These are phyloP conservation scores for Melanotaenia parkinsoni DNA, from an alignment of 2,797 vertebrate species.

Conservation along the genomic window DNA sequence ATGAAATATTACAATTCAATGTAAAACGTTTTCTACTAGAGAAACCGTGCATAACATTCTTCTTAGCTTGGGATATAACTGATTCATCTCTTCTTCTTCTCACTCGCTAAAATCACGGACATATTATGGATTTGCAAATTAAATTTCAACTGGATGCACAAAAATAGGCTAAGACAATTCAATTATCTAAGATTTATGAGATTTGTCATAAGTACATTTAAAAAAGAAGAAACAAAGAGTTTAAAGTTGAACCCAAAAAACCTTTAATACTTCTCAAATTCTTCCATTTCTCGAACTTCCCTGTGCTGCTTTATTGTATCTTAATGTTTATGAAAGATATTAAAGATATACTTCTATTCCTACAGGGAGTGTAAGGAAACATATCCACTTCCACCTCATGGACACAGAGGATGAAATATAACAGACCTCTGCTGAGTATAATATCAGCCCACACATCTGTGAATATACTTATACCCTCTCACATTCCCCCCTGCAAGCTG, in stretches of 20 bases:
- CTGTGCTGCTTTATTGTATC: conserved; percentile 14
- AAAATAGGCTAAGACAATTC: background rate
- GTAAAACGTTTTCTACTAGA: background rate
- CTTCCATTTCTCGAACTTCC: conserved; percentile 29
- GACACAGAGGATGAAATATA: conserved; percentile 20
- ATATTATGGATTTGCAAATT: background rate
- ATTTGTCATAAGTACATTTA: conserved; percentile 17
- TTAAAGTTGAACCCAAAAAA: background rate
- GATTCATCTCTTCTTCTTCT: background rate
- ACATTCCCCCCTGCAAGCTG: conserved; percentile 41
- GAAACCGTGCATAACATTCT: background rate
- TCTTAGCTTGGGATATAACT: background rate
- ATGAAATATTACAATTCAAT: conserved; percentile 7
- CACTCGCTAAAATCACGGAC: conserved; percentile 8
- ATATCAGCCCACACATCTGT: conserved; percentile 25
- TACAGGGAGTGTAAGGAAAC: conserved; percentile 13
- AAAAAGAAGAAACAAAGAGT: conserved; percentile 12
- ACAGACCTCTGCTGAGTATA: conserved; percentile 5
- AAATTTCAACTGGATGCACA: conserved; percentile 4
- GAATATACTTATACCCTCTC: conserved; percentile 36
- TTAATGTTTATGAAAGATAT: conserved; percentile 35
- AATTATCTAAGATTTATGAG: conserved; percentile 23
- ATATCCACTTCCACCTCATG: conserved; percentile 12
- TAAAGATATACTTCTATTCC: conserved; percentile 32
- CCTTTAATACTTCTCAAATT: conserved; percentile 27